Evolutionary conservation across 2,797 vertebrate genomes (phyloP).

Genomic region (Sebastes minor): DNA sequence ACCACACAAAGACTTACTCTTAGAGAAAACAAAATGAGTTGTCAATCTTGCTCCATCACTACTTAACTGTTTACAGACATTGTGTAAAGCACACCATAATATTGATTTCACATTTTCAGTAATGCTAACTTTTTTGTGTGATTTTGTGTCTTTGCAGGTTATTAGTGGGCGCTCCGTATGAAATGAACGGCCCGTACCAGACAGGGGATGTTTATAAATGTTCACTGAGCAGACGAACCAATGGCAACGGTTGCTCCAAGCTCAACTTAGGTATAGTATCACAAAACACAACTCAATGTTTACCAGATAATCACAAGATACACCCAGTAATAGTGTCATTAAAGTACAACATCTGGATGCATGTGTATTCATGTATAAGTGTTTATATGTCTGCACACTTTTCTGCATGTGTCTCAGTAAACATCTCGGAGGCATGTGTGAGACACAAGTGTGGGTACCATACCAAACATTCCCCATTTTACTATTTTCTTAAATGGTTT

Average conservation of each 20-base stretch:
- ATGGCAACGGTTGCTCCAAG: constrained; percentile 91
- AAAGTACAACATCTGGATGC: not conserved
- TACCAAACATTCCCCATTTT: constrained; percentile 68
- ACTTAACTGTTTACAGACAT: not conserved
- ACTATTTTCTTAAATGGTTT: constrained; percentile 56
- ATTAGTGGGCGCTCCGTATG: constrained; percentile 94
- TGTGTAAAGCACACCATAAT: not conserved
- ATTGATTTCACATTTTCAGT: not conserved
- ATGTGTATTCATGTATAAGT: not conserved
- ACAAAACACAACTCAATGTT: not conserved
- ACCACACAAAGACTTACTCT: not conserved
- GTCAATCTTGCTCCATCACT: not conserved
- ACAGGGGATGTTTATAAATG: constrained; percentile 98
- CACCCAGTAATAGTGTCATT: not conserved
- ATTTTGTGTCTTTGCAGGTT: constrained; percentile 83
- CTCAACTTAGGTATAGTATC: constrained; percentile 92
- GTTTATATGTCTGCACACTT: constrained; percentile 3
- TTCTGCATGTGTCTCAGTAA: constrained; percentile 13
- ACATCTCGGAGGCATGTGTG: constrained; percentile 46
- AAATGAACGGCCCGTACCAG: constrained; percentile 93
- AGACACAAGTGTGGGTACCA: constrained; percentile 50
- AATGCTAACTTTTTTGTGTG: not conserved
- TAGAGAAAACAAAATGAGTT: not conserved
- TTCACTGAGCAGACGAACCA: constrained; percentile 82
- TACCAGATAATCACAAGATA: not conserved